Evolutionary conservation across 2,113 vertebrate genomes (phyloP), one percentile per base, ranked within the genome.

Genomic region (Vulpes ferrilata): DNA sequence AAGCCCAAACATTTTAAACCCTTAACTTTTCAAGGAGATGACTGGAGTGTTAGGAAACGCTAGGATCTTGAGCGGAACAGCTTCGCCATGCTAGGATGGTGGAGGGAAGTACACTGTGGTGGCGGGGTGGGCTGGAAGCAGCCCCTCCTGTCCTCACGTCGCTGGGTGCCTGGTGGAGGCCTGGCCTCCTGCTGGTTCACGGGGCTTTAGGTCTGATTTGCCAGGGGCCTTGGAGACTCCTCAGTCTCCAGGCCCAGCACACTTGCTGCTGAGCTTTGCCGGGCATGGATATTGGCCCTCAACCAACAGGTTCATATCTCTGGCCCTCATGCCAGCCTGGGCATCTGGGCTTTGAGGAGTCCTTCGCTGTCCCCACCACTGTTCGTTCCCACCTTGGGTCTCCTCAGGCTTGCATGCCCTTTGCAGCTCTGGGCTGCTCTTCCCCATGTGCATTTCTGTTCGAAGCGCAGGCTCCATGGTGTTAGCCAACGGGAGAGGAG

Each of bases 351-450:
- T 16, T 3, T 23, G 22, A 71, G 64, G 32, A 55, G n/a, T 32
- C n/a, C n/a, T 25, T 38, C 0, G 7, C 62, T 5, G 0, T 48
- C 78, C 64, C 7, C 27, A 16, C 17, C 38, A 19, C 51, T 20
- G 76, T 27, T 32, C 27, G 9, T 27, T 15, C 3, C 48, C 1
- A 1, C 76, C 27, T 32, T 3, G 48, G 15, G 0, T 22, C 84
- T 32, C 22, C 13, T 27, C 4, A 0, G 10, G 11, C 25, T 19
- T 1, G 23, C 2, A 0, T 8, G 22, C 3, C 32, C 53, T 1
- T 27, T 1, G 11, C 2, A 30, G 3, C 1, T 2, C 19, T 23
- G 62, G 19, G 19, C 51, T 27, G 51, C 32, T 32, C 22, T 11
- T 13, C 59, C 12, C 20, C 13, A 7, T 3, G 3, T 16, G 17